Percentiles rank a stretch among this genome's conserved stretches.
These are phyloP conservation scores for Apotomis betuletana DNA, from an alignment of 2,888 invertebrate genomes.

Conservation along the genomic window DNA sequence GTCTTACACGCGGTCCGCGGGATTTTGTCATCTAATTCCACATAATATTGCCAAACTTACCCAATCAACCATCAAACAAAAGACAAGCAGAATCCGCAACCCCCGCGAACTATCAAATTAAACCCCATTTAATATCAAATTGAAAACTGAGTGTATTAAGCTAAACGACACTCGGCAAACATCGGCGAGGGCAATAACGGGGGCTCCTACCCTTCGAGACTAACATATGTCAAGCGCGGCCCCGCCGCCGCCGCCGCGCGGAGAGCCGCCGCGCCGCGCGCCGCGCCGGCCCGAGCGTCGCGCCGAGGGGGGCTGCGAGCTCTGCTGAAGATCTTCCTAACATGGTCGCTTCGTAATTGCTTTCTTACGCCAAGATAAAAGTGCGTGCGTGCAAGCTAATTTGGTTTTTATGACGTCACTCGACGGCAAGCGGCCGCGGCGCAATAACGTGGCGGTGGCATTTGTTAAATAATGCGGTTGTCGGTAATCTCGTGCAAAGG, in stretches of 20 bases:
- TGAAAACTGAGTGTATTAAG: conserved; percentile 42
- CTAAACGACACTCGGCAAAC: conserved; percentile 42
- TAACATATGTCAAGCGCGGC: conserved; percentile 39
- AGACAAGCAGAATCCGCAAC: conserved; percentile 33
- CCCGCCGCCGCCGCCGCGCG: background rate
- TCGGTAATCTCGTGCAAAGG: conserved; percentile 37
- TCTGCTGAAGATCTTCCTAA: conserved; percentile 8
- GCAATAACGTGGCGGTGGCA: background rate
- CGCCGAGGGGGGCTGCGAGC: background rate
- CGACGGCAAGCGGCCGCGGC: background rate
- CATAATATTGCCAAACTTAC: conserved; percentile 11
- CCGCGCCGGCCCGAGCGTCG: too few relatives aligned
- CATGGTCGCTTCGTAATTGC: conserved; percentile 36
- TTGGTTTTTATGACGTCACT: conserved; percentile 28
- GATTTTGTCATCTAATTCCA: conserved; percentile 12
- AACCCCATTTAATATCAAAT: conserved; percentile 42
- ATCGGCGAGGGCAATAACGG: conserved; percentile 36
- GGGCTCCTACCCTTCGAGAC: conserved; percentile 28
- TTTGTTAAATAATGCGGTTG: conserved; percentile 36
- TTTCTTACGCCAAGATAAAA: conserved; percentile 42
- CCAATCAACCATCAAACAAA: conserved; percentile 26
- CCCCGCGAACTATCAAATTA: conserved; percentile 42
- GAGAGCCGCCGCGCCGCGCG: conserved; percentile 1
- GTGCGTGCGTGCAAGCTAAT: conserved; percentile 35
- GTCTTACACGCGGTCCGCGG: background rate